Percentiles rank a stretch among this genome's conserved stretches.
Evolutionary conservation across 2,797 vertebrate genomes (phyloP).

Genomic region (Selene dorsalis): DNA sequence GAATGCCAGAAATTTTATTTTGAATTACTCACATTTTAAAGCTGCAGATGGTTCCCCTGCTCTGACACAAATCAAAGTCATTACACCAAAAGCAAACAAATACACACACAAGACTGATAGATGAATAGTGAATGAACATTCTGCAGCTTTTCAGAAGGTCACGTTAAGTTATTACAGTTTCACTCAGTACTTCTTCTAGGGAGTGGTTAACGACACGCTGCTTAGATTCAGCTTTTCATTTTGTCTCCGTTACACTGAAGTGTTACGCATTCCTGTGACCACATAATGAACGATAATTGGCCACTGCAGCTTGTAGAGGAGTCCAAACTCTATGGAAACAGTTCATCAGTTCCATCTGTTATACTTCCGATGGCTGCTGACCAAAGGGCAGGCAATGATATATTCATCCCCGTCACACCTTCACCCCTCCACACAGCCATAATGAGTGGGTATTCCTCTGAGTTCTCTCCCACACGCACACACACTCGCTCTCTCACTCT

Average conservation of each 20-base stretch:
- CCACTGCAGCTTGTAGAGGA: constrained; percentile 52
- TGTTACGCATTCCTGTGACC: constrained; percentile 43
- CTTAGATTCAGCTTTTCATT: constrained; percentile 24
- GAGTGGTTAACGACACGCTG: not conserved
- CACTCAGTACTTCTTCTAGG: not conserved
- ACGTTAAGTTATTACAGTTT: not conserved
- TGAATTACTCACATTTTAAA: constrained; percentile 15
- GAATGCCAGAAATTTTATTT: not conserved
- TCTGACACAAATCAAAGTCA: not conserved
- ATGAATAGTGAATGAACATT: not conserved
- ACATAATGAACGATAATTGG: constrained; percentile 58
- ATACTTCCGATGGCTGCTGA: constrained; percentile 75
- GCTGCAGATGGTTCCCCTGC: not conserved
- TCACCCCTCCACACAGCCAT: constrained; percentile 67
- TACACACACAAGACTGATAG: not conserved
- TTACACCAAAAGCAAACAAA: not conserved
- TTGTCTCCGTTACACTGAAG: constrained; percentile 21
- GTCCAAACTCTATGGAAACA: constrained; percentile 63
- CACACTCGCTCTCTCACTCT: not conserved
- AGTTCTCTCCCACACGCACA: constrained; percentile 48
- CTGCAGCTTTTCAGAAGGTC: not conserved
- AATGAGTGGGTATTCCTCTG: constrained; percentile 77
- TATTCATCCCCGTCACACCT: constrained; percentile 77
- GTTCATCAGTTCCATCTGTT: constrained; percentile 73
- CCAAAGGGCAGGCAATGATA: constrained; percentile 79